A percentile compares a stretch with the other conserved stretches of the same genome.
Evolutionary conservation across 2,797 vertebrate genomes (phyloP).

Genomic region (Coregonus ussuriensis): DNA sequence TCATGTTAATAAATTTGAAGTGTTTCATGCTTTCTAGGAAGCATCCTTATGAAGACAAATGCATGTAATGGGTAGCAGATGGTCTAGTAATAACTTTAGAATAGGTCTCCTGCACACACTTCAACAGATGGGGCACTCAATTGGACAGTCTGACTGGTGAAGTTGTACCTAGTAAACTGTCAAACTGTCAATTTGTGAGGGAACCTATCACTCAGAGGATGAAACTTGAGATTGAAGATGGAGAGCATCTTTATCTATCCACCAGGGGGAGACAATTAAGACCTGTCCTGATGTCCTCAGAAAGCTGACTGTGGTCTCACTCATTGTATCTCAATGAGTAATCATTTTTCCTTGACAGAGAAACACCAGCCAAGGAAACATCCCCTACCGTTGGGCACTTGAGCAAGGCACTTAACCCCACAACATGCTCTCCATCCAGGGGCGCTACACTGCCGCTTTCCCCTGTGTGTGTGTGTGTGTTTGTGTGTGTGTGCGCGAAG

Average conservation of each 20-base stretch:
- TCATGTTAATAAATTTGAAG: background rate
- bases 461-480: background rate
- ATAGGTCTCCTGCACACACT: background rate
- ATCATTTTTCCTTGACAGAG: background rate
- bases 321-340: background rate
- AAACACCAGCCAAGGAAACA: background rate
- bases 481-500: conserved; percentile 8
- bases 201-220: background rate
- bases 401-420: background rate
- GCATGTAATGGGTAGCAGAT: background rate
- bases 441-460: background rate
- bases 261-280: conserved; percentile 4
- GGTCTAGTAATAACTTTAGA: background rate
- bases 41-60: background rate
- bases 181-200: background rate
- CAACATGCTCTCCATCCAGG: background rate
- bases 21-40: background rate
- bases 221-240: background rate
- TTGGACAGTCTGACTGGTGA: background rate
- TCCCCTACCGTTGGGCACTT: background rate
- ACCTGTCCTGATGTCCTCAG: background rate
- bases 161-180: background rate
- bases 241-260: background rate
- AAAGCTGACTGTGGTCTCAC: background rate
- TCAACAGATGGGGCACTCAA: background rate